Conservation (phyloP, 2,888 invertebrate genomes). For the Pediacus dermestoides region DNA sequence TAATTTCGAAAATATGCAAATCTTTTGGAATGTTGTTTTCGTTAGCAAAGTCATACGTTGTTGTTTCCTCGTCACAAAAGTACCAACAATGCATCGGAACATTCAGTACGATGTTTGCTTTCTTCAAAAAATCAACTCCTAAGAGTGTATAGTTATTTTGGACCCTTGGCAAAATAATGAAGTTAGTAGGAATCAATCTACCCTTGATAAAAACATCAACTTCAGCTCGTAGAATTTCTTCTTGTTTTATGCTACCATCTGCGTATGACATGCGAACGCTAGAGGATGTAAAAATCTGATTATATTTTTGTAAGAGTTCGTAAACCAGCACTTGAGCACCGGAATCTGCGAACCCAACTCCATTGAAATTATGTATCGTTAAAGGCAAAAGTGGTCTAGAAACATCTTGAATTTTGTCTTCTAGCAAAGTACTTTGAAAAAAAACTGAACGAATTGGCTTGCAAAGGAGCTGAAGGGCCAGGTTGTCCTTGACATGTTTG, state of each 20-base stretch:
- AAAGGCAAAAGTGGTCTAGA: slow-evolving; percentile 3
- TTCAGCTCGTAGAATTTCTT: background rate
- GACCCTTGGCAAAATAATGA: slow-evolving; percentile 1
- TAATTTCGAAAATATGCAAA: no score
- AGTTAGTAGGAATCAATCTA: slow-evolving; percentile 4
- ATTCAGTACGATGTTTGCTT: no score
- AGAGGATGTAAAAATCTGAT: background rate
- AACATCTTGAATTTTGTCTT: no score
- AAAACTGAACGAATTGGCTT: no score
- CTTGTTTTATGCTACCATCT: no score
- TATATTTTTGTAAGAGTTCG: slow-evolving; percentile 8
- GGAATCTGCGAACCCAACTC: slow-evolving; percentile 15
- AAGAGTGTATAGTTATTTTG: slow-evolving; percentile 7
- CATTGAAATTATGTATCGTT: slow-evolving; percentile 5
- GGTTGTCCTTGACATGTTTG: slow-evolving; percentile 4
- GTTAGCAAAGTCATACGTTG: no score
- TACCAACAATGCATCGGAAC: no score
- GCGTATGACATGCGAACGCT: no score
- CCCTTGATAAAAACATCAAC: slow-evolving; percentile 3
- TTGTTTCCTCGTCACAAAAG: no score
- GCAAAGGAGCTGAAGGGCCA: background rate
- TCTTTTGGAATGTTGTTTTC: no score
- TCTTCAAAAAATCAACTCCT: slow-evolving; percentile 7
- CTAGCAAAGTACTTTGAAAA: no score
- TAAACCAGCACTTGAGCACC: slow-evolving; percentile 15